A percentile compares a stretch with the other conserved stretches of the same genome.
These are phyloP conservation scores for Rhombomys opimus DNA, from an alignment of 2,113 vertebrate genomes.

Conservation along the genomic window DNA sequence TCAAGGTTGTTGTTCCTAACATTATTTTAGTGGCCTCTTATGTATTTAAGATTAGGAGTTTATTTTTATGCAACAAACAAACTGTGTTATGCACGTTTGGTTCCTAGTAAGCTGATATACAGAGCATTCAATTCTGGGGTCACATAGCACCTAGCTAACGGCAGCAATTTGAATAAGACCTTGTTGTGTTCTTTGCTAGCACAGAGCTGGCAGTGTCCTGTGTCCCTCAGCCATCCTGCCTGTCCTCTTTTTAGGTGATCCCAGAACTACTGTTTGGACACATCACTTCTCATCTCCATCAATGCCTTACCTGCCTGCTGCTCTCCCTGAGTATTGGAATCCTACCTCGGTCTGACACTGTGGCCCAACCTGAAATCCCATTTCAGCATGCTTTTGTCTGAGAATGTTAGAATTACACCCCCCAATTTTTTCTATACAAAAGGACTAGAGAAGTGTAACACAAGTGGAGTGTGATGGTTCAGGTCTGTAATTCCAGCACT, in stretches of 20 bases:
- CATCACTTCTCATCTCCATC: not conserved
- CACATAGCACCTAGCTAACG: slow-evolving; percentile 37
- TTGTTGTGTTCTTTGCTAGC: slow-evolving; percentile 43
- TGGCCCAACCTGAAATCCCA: not conserved
- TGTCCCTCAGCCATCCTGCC: not conserved
- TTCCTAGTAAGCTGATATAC: slow-evolving; percentile 52
- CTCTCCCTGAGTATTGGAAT: not conserved
- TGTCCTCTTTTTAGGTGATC: slow-evolving; percentile 40
- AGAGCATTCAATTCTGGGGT: not conserved
- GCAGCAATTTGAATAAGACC: slow-evolving; percentile 30
- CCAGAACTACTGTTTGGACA: not conserved
- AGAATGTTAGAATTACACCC: not conserved
- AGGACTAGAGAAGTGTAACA: not conserved
- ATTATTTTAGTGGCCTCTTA: slow-evolving; percentile 39
- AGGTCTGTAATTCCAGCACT: not conserved
- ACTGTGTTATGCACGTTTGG: not conserved
- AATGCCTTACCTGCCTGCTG: not conserved
- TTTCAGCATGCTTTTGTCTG: not conserved
- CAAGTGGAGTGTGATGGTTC: not conserved
- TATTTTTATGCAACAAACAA: slow-evolving; percentile 17
- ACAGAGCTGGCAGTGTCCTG: slow-evolving; percentile 1
- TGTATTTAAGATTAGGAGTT: slow-evolving; percentile 58
- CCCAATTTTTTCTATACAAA: not conserved
- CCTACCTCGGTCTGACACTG: not conserved
- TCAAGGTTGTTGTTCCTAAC: not conserved